A percentile compares a stretch with the other conserved stretches of the same genome.
These are phyloP conservation scores for Catalaphyllia jardinei DNA, from an alignment of 64 coral and sea anemone species.

Conservation along the genomic window DNA sequence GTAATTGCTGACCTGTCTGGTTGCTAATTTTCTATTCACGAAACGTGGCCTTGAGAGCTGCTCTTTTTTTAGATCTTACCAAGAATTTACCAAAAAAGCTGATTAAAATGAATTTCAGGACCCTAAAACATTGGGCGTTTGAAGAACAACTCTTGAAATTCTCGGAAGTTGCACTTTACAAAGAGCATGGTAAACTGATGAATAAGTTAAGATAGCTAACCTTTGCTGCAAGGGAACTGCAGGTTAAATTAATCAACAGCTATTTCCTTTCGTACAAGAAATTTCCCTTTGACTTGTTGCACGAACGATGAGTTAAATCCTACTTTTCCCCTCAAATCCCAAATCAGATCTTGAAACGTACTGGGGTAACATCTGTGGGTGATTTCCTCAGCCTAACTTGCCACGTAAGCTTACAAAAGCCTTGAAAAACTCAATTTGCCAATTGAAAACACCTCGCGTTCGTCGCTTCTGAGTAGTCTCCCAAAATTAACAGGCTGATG, in stretches of 20 bases:
- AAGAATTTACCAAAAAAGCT: not conserved
- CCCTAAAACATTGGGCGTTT: no score
- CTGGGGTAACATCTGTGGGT: not conserved
- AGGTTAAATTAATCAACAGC: not conserved
- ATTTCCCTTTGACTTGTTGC: no score
- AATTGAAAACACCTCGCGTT: not conserved
- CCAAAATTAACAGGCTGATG: not conserved
- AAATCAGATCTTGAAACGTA: not conserved
- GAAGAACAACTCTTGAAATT: no score
- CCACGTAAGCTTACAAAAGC: constrained; percentile 24
- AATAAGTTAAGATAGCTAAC: not conserved
- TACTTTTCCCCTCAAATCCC: not conserved
- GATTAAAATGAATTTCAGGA: no score
- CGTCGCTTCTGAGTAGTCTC: not conserved
- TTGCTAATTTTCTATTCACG: constrained; percentile 13
- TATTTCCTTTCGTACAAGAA: not conserved
- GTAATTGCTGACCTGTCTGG: no score
- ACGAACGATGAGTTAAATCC: no score
- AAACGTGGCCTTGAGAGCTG: constrained; percentile 17
- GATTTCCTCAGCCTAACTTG: not conserved
- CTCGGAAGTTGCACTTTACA: no score
- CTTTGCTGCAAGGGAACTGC: not conserved
- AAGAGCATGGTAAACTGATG: not conserved
- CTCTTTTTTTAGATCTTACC: no score
- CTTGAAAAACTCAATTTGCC: not conserved